A percentile compares a stretch with the other conserved stretches of the same genome.
These are phyloP conservation scores for Calephelis nemesis DNA, from an alignment of 1,140 invertebrate species.

Conservation along the genomic window DNA sequence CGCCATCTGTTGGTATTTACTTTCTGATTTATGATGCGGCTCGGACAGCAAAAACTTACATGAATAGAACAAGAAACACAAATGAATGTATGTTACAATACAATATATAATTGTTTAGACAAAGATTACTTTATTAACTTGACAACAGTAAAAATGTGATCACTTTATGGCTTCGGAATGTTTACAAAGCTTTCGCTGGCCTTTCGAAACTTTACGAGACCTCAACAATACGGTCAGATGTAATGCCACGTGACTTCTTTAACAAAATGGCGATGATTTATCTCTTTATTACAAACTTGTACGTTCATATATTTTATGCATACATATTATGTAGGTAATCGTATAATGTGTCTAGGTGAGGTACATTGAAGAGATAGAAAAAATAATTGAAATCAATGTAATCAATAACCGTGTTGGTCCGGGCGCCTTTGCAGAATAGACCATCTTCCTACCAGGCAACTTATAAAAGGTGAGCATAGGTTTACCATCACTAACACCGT, in stretches of 20 bases:
- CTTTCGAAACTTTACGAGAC: conserved; percentile 68
- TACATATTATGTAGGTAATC: no score
- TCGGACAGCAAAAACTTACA: conserved; percentile 65
- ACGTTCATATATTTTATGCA: no score
- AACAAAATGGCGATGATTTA: background rate
- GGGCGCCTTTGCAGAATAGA: no score
- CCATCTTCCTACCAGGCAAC: no score
- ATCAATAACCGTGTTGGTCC: no score
- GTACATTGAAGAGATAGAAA: no score
- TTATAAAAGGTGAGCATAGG: no score
- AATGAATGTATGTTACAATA: conserved; percentile 72
- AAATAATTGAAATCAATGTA: no score
- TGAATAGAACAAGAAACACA: conserved; percentile 72
- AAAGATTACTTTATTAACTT: conserved; percentile 28
- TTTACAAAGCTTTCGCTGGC: conserved; percentile 62
- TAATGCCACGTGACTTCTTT: background rate
- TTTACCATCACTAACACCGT: no score
- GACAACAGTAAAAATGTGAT: conserved; percentile 18
- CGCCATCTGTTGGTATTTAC: conserved; percentile 33
- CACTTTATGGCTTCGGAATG: conserved; percentile 15
- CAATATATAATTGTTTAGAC: conserved; percentile 73
- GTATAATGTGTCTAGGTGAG: no score
- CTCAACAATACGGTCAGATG: conserved; percentile 33
- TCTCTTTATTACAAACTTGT: no score
- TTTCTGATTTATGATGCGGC: conserved; percentile 72